phyloP scores from a whole-genome alignment of 2,888 invertebrate genomes.

The Phaedon cochleariae region DNA sequence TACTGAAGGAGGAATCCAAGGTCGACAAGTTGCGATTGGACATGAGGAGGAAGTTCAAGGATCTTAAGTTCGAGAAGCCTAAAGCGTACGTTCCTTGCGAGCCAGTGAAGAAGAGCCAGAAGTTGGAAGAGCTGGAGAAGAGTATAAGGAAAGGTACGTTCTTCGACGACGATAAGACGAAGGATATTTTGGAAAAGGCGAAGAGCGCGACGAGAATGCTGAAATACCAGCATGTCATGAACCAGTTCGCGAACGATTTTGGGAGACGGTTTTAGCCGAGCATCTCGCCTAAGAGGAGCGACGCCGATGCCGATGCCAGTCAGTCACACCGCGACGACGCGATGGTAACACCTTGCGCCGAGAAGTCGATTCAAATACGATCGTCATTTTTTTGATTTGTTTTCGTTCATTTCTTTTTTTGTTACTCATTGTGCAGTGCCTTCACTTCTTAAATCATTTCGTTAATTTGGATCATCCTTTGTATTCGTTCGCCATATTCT shows the following conservation, averaged over 20 bases:
- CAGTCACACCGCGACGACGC: conserved; percentile 43
- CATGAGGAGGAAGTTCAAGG: conserved; percentile 56
- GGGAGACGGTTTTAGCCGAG: conserved; percentile 48
- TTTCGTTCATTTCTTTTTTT: conserved; percentile 28
- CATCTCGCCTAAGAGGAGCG: conserved; percentile 15
- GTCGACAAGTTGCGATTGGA: conserved; percentile 55
- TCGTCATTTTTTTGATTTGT: conserved; percentile 29
- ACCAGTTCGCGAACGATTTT: conserved; percentile 49
- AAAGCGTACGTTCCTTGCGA: conserved; percentile 55
- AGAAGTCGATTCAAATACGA: conserved; percentile 45
- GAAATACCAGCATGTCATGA: conserved; percentile 52
- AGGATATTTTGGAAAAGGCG: conserved; percentile 57
- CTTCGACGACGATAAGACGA: conserved; percentile 58
- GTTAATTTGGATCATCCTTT: conserved; percentile 22
- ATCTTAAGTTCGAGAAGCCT: conserved; percentile 56
- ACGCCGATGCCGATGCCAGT: conserved; percentile 23
- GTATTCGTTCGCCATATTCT: conserved; percentile 20
- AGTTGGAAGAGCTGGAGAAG: conserved; percentile 56
- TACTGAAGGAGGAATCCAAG: conserved; percentile 55
- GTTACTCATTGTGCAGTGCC: conserved; percentile 21
- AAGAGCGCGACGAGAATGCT: conserved; percentile 53
- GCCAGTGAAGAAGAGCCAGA: conserved; percentile 58
- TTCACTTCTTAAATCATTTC: conserved; percentile 18
- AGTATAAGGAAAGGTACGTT: conserved; percentile 59
- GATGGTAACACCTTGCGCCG: conserved; percentile 42